phyloP scores from a whole-genome alignment of 2,113 vertebrate species.

The Megaceryle maxima region DNA sequence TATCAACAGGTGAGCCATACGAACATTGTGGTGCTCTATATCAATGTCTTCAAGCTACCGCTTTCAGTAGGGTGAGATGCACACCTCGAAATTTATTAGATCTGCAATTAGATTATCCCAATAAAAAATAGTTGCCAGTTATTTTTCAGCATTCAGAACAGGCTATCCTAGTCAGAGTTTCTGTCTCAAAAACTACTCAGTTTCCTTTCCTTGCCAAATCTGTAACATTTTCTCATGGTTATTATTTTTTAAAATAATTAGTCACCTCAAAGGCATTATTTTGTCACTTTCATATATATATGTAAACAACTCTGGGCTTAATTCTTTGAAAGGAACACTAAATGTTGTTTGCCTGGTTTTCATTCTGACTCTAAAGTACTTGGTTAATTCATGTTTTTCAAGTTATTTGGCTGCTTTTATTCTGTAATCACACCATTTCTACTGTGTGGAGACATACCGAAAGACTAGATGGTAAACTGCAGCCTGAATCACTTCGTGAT shows the following conservation, averaged over 20 bases:
- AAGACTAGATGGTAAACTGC: not conserved
- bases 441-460: slow-evolving; percentile 16
- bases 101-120: not conserved
- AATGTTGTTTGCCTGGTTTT: not conserved
- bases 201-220: not conserved
- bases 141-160: not conserved
- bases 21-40: not conserved
- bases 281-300: not conserved
- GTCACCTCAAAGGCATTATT: not conserved
- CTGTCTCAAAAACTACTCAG: not conserved
- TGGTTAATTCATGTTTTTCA: not conserved
- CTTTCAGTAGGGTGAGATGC: fast-evolving
- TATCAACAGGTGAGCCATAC: not conserved
- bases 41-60: not conserved
- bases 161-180: not conserved
- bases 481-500: not conserved
- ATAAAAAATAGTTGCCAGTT: not conserved
- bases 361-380: not conserved
- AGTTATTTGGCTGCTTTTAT: not conserved
- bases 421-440: not conserved
- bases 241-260: not conserved
- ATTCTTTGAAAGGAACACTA: not conserved
- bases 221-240: not conserved
- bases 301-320: not conserved
- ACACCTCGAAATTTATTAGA: not conserved